phyloP scores from a whole-genome alignment of 2,797 vertebrate genomes.

The Acridotheres tristis region DNA sequence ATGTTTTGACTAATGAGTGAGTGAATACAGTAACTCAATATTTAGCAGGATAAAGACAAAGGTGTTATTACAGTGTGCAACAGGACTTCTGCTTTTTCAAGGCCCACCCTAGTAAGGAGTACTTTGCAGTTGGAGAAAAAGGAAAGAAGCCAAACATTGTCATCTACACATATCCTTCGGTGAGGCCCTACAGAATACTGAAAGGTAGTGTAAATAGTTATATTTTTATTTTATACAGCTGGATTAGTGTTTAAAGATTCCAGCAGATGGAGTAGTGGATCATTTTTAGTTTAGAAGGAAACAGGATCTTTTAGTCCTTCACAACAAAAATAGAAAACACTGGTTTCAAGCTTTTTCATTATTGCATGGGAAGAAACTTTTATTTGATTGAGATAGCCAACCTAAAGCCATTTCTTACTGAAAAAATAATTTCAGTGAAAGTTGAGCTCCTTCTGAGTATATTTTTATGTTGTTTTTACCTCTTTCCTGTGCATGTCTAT shows the following conservation, averaged over 20 bases:
- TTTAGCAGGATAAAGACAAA: neutral
- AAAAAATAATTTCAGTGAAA: neutral
- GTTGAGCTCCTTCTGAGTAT: neutral
- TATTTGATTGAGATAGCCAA: neutral
- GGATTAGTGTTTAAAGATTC: neutral
- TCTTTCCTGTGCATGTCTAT: neutral
- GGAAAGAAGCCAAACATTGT: conserved; percentile 85
- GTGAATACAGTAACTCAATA: neutral
- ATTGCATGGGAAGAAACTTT: neutral
- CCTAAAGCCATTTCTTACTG: neutral
- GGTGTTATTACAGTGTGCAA: neutral
- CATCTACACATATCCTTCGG: conserved; percentile 87
- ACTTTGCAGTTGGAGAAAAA: conserved; percentile 90
- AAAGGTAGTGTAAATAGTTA: conserved; percentile 77
- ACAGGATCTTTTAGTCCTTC: neutral
- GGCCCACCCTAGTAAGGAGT: conserved; percentile 83
- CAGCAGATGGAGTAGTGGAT: conserved; percentile 9
- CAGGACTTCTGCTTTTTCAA: conserved; percentile 71
- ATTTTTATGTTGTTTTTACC: neutral
- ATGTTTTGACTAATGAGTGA: neutral
- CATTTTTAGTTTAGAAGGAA: neutral
- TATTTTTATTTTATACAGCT: neutral
- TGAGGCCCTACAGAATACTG: conserved; percentile 85
- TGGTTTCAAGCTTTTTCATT: neutral
- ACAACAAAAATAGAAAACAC: neutral